A percentile compares a stretch with the other conserved stretches of the same genome.
Evolutionary conservation across 2,888 invertebrate genomes (phyloP).

Genomic region (Morpho deidamia): DNA sequence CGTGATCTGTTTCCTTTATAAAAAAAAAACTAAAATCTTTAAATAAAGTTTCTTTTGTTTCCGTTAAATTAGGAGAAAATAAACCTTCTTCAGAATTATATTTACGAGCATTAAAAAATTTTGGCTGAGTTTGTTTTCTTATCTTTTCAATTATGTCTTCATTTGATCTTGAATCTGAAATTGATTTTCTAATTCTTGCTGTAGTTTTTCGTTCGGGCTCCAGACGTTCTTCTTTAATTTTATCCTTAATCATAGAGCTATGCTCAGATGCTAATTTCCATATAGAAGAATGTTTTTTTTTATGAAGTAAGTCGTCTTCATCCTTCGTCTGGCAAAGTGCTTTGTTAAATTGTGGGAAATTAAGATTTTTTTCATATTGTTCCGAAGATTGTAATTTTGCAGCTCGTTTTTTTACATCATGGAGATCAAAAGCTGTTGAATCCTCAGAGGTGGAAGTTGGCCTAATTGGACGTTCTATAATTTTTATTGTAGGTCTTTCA

Average conservation of each 20-base stretch:
- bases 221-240: neutral
- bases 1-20: constrained; percentile 28
- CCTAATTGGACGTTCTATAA: neutral
- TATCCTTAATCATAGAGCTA: neutral
- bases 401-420: neutral
- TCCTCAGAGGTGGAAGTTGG: neutral
- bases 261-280: neutral
- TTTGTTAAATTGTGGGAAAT: neutral
- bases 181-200: too few species aligned
- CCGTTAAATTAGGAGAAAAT: constrained; percentile 10
- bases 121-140: too few species aligned
- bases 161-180: too few species aligned
- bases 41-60: constrained; percentile 20
- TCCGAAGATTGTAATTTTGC: neutral
- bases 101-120: neutral
- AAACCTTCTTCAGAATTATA: constrained; percentile 29
- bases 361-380: neutral
- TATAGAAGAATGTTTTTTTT: neutral
- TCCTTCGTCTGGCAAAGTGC: neutral
- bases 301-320: neutral
- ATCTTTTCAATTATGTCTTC: too few species aligned
- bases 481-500: neutral
- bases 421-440: neutral
- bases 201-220: neutral
- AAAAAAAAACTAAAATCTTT: constrained; percentile 46